Conservation (phyloP, 2,113 vertebrate species). For the Nothocercus julius region DNA sequence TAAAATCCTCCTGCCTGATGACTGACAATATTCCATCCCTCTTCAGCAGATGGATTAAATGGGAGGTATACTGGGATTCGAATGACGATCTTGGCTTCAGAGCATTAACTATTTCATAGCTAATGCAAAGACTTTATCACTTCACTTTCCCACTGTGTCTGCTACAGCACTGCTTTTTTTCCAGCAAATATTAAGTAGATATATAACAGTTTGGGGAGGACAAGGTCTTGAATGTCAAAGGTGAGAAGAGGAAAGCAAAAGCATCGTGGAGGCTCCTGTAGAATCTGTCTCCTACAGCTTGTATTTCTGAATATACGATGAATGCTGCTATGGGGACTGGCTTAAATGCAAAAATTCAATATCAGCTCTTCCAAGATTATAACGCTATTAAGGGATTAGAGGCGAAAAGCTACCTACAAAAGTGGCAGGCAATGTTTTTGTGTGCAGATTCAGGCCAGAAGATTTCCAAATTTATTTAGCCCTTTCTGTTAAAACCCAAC, state of each 20-base stretch:
- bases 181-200: background rate
- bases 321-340: background rate
- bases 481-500: background rate
- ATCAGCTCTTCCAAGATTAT: background rate
- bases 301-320: background rate
- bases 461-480: background rate
- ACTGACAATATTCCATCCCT: background rate
- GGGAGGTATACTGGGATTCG: constrained; percentile 42
- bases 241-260: background rate
- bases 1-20: constrained; percentile 51
- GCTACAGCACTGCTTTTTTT: background rate
- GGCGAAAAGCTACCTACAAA: background rate
- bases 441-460: background rate
- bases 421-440: background rate
- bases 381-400: background rate
- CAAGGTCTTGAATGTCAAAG: background rate
- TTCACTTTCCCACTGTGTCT: background rate
- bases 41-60: constrained; percentile 61
- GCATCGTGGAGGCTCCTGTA: background rate
- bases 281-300: background rate
- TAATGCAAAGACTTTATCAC: rapidly evolving
- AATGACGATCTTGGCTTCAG: background rate
- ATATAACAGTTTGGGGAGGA: background rate
- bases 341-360: background rate
- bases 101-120: constrained; percentile 45